Evolutionary conservation across 2,113 vertebrate genomes (phyloP).

Genomic region (Ifrita kowaldi): DNA sequence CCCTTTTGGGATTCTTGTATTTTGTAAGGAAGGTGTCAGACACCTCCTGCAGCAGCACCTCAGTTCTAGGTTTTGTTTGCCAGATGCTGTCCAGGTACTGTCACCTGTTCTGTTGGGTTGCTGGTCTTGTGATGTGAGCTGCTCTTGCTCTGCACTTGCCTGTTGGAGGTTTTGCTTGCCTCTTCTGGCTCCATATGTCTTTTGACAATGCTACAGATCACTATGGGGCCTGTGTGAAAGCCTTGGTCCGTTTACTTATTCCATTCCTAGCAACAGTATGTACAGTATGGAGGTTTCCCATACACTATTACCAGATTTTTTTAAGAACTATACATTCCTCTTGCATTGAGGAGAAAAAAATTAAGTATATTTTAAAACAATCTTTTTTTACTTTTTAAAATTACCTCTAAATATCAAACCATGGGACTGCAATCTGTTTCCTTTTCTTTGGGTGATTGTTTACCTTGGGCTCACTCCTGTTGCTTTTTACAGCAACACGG

Average conservation of each 20-base stretch:
- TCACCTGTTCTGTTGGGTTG: not conserved
- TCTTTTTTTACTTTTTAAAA: not conserved
- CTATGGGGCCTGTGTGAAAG: not conserved
- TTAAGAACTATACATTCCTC: not conserved
- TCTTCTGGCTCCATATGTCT: not conserved
- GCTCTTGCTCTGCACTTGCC: not conserved
- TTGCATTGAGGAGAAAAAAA: not conserved
- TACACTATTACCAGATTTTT: not conserved
- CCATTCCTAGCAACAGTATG: not conserved
- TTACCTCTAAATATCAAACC: not conserved
- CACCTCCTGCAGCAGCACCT: not conserved
- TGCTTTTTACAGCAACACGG: not conserved
- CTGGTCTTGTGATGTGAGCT: not conserved
- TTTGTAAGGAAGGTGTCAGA: not conserved
- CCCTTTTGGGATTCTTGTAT: not conserved
- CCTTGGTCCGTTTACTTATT: not conserved
- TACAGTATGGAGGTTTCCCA: not conserved
- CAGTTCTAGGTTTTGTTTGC: not conserved
- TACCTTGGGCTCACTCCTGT: not conserved
- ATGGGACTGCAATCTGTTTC: not conserved
- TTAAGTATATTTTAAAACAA: not conserved
- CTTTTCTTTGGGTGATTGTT: not conserved
- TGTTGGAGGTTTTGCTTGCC: not conserved
- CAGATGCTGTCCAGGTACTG: accelerated
- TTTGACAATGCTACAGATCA: not conserved